Evolutionary conservation across 2,797 vertebrate genomes (phyloP).

Genomic region (Mormyrus proboscirostris): DNA sequence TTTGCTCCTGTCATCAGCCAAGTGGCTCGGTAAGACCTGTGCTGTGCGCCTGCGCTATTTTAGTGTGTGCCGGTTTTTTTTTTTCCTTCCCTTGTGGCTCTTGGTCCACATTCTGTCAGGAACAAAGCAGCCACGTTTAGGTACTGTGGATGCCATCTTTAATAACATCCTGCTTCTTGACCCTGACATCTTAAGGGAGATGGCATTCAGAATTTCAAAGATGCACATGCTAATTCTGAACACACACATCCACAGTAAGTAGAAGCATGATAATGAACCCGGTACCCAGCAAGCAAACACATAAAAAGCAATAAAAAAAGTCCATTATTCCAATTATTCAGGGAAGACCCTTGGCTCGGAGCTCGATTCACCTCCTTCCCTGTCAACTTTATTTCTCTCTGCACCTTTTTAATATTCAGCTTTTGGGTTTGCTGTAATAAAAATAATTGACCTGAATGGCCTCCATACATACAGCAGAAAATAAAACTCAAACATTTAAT

Average conservation of each 20-base stretch:
- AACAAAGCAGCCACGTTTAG: neutral
- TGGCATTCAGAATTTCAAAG: neutral
- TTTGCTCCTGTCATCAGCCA: constrained; percentile 93
- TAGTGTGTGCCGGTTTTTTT: neutral
- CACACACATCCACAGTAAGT: neutral
- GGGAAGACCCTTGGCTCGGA: neutral
- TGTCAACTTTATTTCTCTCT: neutral
- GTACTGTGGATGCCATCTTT: neutral
- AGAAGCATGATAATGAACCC: neutral
- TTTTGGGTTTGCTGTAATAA: neutral
- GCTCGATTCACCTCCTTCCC: neutral
- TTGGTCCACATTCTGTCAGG: neutral
- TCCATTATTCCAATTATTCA: neutral
- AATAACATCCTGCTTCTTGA: neutral
- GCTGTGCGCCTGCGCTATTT: neutral
- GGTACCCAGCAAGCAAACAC: neutral
- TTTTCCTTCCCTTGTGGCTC: neutral
- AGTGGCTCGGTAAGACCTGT: constrained; percentile 78
- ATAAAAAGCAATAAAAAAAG: neutral
- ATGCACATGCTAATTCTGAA: neutral
- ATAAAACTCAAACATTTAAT: neutral
- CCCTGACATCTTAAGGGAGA: neutral
- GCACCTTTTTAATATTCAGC: neutral
- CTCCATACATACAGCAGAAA: neutral
- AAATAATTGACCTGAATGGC: neutral